Evolutionary conservation across 30 jellyfish, hydroid and myxozoan species (phyloP), one percentile per base, ranked within the genome.

Genomic region (Cassiopea xamachana): DNA sequence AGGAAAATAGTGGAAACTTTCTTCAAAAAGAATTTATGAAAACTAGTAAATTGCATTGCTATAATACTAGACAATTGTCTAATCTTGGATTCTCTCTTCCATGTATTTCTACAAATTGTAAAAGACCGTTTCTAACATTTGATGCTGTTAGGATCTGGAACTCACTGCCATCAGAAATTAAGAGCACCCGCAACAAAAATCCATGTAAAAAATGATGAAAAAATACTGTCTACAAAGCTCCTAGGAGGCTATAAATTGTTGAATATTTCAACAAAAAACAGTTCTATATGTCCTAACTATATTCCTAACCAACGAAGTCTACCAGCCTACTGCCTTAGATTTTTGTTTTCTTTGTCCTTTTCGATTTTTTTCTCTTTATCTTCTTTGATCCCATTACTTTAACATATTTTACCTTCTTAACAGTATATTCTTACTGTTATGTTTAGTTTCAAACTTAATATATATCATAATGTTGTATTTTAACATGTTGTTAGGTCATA

Each of bases 101-200:
- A 83, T 48, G 60, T 44, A 83, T 83, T 18, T 70, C 84, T 61
- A 83, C 91, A 69, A 83, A 83, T 50, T 83, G 44, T 19, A 84
- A 84, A 69, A 84, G 64, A 55, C 71, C n/a, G n/a, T 70, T 84
- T 74, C 86, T 84, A 48, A 84, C 92, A 71, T 84, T 84, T 51
- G 92, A 84, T 84, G 92, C 86, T 19, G 50, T 84, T 72, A 84
- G 72, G 50, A 48, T 84, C 1, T 84, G 79, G 92, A 71, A 84
- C 60, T 84, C 92, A 2, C 79, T 84, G 70, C 92, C 92, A 13
- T 27, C 45, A 70, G 86, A 84, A n/a, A 27, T 84, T 39, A 84
- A 84, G 72, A 71, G 72, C 13, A 61, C 80, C 51, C 47, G 19
- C 85, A 59, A 44, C 77, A 84, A 72, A 55, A 19, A 17, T 7